Conservation (phyloP, 2,113 vertebrate genomes). For the Balaeniceps rex region DNA sequence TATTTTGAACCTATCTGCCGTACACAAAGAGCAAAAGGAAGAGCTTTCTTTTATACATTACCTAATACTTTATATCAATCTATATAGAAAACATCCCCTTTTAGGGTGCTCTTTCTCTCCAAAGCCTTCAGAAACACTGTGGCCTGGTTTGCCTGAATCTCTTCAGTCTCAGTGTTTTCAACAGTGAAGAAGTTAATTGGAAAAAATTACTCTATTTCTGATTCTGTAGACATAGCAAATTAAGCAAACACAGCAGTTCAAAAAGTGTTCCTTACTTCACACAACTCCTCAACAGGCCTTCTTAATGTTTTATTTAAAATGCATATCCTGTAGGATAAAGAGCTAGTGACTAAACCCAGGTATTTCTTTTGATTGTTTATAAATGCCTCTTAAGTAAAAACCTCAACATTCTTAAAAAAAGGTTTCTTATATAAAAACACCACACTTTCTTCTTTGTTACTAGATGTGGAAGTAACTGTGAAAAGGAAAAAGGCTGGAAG, state of each 20-base stretch:
- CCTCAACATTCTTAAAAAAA: neutral
- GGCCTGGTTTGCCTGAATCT: neutral
- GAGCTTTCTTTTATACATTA: neutral
- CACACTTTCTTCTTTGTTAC: neutral
- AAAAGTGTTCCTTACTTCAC: neutral
- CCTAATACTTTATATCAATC: neutral
- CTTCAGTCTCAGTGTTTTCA: neutral
- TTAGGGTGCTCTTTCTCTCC: neutral
- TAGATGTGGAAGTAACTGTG: constrained; percentile 63
- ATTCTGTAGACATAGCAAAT: neutral
- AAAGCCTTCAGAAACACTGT: neutral
- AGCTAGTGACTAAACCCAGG: neutral
- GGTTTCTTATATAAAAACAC: neutral
- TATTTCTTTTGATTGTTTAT: neutral
- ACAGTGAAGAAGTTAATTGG: neutral
- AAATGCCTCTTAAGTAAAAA: neutral
- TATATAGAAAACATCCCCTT: neutral
- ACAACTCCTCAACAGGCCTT: neutral
- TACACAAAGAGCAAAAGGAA: neutral
- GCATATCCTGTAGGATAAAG: neutral
- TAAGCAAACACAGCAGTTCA: neutral
- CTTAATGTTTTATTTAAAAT: neutral
- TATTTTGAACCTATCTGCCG: neutral
- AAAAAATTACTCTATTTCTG: neutral
- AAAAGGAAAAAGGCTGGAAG: constrained; percentile 68